These are phyloP conservation scores for Epizoanthus stellaris DNA, from an alignment of 92 coral and sea anemone species.

Conservation along the genomic window DNA sequence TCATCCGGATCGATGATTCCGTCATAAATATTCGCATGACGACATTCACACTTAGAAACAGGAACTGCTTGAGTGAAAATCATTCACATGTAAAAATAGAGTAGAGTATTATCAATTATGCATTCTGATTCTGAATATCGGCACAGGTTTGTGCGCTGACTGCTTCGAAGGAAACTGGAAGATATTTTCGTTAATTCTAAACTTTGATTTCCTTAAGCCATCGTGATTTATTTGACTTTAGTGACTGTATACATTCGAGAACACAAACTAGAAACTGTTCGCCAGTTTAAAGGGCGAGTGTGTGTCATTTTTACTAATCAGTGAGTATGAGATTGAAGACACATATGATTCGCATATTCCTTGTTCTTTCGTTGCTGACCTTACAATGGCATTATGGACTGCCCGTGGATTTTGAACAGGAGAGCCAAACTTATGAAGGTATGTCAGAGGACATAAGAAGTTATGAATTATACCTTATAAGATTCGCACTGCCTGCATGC, in stretches of 20 bases:
- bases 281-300: slow-evolving; percentile 1
- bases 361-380: slow-evolving; percentile 7
- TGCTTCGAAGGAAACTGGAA: background rate
- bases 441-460: background rate
- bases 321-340: slow-evolving; percentile 1
- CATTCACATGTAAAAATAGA: slow-evolving; percentile 27
- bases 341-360: background rate
- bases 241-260: background rate
- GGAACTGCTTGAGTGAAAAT: slow-evolving; percentile 5
- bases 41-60: slow-evolving; percentile 19
- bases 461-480: background rate
- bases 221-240: no score
- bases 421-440: background rate
- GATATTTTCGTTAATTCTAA: background rate
- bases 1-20: no score
- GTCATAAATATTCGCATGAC: slow-evolving; percentile 19
- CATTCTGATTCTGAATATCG: background rate
- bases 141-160: background rate
- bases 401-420: background rate
- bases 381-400: background rate
- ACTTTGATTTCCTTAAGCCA: background rate
- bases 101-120: background rate
- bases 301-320: background rate
- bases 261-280: no score
- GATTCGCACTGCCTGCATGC: background rate